These are phyloP conservation scores for Cataglyphis rosenhaueri DNA, from an alignment of 2,888 invertebrate species.

Conservation along the genomic window DNA sequence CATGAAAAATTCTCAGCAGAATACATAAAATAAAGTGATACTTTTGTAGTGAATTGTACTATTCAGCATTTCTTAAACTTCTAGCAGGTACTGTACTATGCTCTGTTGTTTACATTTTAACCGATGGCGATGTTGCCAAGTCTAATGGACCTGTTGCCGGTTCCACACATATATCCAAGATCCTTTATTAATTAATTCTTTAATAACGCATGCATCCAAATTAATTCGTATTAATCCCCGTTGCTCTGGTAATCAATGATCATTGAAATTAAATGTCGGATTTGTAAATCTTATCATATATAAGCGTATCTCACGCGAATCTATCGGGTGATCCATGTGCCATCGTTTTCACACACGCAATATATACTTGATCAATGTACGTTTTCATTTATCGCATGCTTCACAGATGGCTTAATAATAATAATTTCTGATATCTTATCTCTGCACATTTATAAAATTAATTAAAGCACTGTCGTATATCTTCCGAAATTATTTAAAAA, in stretches of 20 bases:
- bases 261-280: conserved; percentile 17
- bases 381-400: background rate
- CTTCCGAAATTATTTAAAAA: background rate
- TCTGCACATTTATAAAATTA: background rate
- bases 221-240: conserved; percentile 67
- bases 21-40: background rate
- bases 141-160: conserved; percentile 82
- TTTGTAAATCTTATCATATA: conserved; percentile 39
- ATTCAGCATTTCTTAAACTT: conserved; percentile 59
- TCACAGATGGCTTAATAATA: background rate
- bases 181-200: conserved; percentile 80
- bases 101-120: conserved; percentile 85
- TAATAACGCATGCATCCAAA: conserved; percentile 74
- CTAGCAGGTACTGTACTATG: conserved; percentile 78
- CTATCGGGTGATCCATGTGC: background rate
- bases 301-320: background rate
- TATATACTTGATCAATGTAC: background rate
- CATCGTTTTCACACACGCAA: background rate
- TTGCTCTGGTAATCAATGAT: conserved; percentile 25
- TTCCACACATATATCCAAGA: conserved; percentile 64
- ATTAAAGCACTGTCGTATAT: background rate
- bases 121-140: conserved; percentile 83
- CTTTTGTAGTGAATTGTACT: conserved; percentile 59
- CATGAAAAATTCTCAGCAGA: background rate
- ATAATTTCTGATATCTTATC: background rate